Evolutionary conservation across 2,888 invertebrate genomes (phyloP).

Genomic region (Coelopa pilipes): DNA sequence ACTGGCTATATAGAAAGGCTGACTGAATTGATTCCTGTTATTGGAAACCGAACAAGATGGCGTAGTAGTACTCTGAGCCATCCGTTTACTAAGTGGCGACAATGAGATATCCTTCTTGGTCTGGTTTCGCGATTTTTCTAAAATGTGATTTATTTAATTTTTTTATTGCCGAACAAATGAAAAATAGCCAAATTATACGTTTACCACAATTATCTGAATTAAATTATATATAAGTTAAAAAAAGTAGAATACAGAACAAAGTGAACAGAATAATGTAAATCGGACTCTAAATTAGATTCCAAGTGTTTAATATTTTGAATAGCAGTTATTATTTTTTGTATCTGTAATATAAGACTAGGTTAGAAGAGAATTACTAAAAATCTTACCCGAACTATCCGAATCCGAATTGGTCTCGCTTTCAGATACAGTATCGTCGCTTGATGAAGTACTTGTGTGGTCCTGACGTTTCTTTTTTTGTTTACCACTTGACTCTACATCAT

Average conservation of each 20-base stretch:
- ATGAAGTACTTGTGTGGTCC: slow-evolving; percentile 36
- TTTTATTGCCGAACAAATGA: too few relatives aligned
- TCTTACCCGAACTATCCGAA: slow-evolving; percentile 38
- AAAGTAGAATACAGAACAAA: background rate
- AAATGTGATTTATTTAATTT: background rate
- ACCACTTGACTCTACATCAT: slow-evolving; percentile 65
- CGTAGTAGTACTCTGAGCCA: slow-evolving; percentile 74
- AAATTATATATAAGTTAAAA: background rate
- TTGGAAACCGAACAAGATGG: slow-evolving; percentile 19
- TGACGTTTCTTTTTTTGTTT: slow-evolving; percentile 64
- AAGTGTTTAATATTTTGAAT: background rate
- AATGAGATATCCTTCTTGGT: slow-evolving; percentile 75
- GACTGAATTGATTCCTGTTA: slow-evolving; percentile 72
- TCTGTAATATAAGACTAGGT: background rate
- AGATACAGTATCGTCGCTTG: slow-evolving; percentile 50
- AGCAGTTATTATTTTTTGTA: background rate
- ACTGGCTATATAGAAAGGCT: slow-evolving; percentile 70
- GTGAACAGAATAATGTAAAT: too few relatives aligned
- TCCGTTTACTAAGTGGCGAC: slow-evolving; percentile 84
- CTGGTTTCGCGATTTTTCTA: slow-evolving; percentile 8
- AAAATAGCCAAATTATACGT: too few relatives aligned
- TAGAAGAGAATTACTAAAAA: background rate
- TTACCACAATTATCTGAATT: too few relatives aligned
- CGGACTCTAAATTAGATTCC: background rate
- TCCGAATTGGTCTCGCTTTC: slow-evolving; percentile 41